These are phyloP conservation scores for Varecia variegata DNA, from an alignment of 2,797 vertebrate genomes.

Conservation along the genomic window DNA sequence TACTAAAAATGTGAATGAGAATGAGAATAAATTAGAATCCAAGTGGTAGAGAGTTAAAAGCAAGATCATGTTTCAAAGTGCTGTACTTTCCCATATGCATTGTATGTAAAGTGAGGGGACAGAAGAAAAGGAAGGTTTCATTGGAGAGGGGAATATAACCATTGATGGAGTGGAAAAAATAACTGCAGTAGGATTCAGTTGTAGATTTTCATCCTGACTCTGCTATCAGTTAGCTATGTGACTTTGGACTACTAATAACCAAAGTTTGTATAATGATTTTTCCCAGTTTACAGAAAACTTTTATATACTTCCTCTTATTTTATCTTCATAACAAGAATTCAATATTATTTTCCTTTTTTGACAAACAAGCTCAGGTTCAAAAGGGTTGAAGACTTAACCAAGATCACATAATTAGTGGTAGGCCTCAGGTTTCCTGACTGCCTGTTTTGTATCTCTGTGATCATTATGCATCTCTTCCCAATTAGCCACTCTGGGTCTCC, in stretches of 20 bases:
- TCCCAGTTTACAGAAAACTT: background rate
- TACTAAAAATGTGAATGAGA: background rate
- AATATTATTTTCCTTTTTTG: background rate
- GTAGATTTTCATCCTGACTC: background rate
- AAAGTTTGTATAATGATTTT: slow-evolving; percentile 31
- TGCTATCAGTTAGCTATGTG: background rate
- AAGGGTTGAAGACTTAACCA: background rate
- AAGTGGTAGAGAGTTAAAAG: slow-evolving; percentile 25
- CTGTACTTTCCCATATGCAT: background rate
- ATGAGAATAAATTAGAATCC: background rate
- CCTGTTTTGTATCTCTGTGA: background rate
- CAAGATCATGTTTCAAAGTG: slow-evolving; percentile 18
- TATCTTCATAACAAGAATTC: background rate
- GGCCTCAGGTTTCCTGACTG: background rate
- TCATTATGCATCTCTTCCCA: background rate
- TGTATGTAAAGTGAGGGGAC: background rate
- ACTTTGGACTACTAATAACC: background rate
- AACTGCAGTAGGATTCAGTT: background rate
- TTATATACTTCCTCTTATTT: background rate
- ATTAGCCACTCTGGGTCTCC: background rate
- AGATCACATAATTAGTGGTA: background rate
- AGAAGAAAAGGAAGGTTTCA: background rate
- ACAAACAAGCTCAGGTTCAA: background rate
- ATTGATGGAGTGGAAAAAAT: background rate
- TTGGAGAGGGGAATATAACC: background rate